Conservation (phyloP, 1,140 invertebrate genomes). For the Saccostrea echinata region DNA sequence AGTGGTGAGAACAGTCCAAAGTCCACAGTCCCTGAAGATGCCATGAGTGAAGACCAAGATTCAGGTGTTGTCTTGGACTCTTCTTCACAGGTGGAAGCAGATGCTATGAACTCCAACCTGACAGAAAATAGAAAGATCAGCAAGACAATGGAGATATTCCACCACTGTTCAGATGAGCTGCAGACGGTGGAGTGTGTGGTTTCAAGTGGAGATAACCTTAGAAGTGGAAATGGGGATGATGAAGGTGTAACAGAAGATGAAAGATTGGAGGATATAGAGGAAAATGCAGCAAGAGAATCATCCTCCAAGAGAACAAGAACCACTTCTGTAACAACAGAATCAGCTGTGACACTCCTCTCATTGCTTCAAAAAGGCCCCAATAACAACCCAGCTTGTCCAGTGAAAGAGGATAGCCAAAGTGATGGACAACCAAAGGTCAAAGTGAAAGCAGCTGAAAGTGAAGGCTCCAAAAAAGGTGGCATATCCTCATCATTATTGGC, state of each 20-base stretch:
- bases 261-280: neutral
- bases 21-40: conserved; percentile 41
- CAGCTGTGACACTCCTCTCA: conserved; percentile 70
- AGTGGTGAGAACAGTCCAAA: conserved; percentile 71
- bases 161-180: conserved; percentile 12
- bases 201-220: neutral
- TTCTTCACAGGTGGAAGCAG: neutral
- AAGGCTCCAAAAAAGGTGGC: conserved; percentile 65
- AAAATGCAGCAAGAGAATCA: neutral
- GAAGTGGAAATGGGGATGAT: conserved; percentile 18
- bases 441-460: conserved; percentile 47
- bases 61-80: conserved; percentile 59
- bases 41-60: conserved; percentile 49
- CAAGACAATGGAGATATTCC: conserved; percentile 26
- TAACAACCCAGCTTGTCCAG: conserved; percentile 62
- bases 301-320: conserved; percentile 36
- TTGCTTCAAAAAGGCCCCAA: conserved; percentile 70
- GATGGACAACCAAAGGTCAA: neutral
- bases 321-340: conserved; percentile 63
- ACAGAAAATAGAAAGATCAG: neutral
- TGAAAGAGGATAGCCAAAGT: neutral
- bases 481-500: conserved; percentile 79
- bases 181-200: conserved; percentile 6
- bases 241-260: conserved; percentile 31
- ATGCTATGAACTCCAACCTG: neutral